Base-by-base conservation (phyloP, 2,888 invertebrate species). In the Leptopilina myrica region DNA sequence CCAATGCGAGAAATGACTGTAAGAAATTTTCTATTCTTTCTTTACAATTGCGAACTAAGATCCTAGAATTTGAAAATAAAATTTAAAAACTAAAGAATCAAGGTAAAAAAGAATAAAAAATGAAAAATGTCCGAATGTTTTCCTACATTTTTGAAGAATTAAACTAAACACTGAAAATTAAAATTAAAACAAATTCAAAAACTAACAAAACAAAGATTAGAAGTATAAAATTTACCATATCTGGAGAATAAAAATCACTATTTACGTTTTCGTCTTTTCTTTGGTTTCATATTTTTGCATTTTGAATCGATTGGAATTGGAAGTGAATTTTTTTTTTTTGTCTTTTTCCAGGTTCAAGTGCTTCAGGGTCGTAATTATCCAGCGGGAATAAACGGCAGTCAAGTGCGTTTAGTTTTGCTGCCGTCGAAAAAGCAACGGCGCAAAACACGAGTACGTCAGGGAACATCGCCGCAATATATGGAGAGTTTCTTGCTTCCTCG, bases 351-450 rank as follows among this genome's bases (percentile, higher is more conserved):
- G 91, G 89, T 98, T 40, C 97, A 97, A 88, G 95, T 98, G 77
- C 93, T 98, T 83, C 98, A 98, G 92, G 98, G 97, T 0, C 94
- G 96, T 76, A 95, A 96, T 93, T 98, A 86, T 95, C 97, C 80
- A 94, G 95, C 85, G 93, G 95, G 90, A 93, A 95, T 92, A 91
- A 94, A 88, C 94, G 95, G 85, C 94, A 95, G 92, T 93, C 93
- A 97, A 95, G 97, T 98, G 82, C 95, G 98, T 84, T 93, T 98
- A 86, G 95, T 98, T 69, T 94, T 98, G 88, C 92, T 98, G 84
- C 98, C 98, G 5, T 95, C 96, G 89, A 98, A 98, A 91, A 98
- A 98, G 92, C 98, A 98, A 91, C 97, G 98, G 88, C 97, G 97
- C 92, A 98, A 98, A 92, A 98, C 98, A 40, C 97, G 98, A 92